Evolutionary conservation across 2,113 vertebrate species (phyloP).

Genomic region (Tympanuchus pallidicinctus): DNA sequence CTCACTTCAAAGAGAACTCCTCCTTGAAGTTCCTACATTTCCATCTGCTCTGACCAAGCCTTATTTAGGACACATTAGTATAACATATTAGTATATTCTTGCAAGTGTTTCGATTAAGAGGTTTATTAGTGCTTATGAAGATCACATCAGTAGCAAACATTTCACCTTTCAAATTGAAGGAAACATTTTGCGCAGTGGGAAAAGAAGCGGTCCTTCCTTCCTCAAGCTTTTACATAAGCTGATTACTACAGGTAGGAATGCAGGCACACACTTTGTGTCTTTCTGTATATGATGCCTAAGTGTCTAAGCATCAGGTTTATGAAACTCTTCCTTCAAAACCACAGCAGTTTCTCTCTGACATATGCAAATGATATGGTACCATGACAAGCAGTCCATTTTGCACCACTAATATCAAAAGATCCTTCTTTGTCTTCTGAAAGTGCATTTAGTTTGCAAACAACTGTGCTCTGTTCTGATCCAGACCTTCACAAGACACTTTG

Average conservation of each 20-base stretch:
- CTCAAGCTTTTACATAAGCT: background rate
- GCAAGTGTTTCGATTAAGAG: background rate
- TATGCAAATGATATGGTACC: background rate
- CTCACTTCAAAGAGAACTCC: background rate
- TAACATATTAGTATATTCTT: background rate
- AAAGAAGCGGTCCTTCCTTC: background rate
- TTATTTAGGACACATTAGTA: background rate
- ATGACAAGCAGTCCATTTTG: background rate
- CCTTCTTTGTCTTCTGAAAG: background rate
- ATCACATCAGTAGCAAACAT: background rate
- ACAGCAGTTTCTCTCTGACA: background rate
- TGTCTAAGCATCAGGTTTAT: background rate
- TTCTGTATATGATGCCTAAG: background rate
- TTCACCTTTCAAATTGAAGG: background rate
- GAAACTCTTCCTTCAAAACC: background rate
- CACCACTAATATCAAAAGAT: background rate
- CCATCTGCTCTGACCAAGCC: background rate
- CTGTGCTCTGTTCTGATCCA: background rate
- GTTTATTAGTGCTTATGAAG: background rate
- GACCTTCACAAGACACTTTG: background rate
- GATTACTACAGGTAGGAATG: background rate
- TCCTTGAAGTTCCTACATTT: background rate
- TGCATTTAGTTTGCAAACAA: background rate
- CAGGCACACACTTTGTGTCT: background rate
- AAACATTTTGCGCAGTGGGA: background rate